Evolutionary conservation across 2,797 vertebrate genomes (phyloP).

Genomic region (Ispidina lecontei): DNA sequence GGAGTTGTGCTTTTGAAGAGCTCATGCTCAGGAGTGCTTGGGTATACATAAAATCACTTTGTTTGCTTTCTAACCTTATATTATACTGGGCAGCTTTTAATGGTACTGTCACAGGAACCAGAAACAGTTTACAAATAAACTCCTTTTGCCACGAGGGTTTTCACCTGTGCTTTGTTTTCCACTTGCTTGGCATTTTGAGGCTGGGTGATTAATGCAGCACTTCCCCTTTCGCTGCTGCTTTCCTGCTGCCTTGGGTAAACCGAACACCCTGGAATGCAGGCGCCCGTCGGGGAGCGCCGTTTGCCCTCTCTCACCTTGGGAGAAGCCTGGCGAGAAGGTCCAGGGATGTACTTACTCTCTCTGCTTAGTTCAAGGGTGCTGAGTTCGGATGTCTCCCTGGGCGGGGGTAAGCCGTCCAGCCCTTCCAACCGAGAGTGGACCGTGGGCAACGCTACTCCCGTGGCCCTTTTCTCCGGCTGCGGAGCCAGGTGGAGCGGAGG

Average conservation of each 20-base stretch:
- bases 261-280: neutral
- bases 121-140: neutral
- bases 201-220: rapidly evolving
- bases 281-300: rapidly evolving
- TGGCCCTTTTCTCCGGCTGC: neutral
- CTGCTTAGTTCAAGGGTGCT: rapidly evolving
- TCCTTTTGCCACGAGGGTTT: neutral
- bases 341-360: rapidly evolving
- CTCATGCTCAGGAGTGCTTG: no score
- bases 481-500: neutral
- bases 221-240: neutral
- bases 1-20: rapidly evolving
- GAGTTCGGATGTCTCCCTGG: neutral
- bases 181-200: neutral
- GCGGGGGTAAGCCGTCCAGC: neutral
- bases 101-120: neutral
- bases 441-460: neutral
- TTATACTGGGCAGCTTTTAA: neutral
- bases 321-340: neutral
- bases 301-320: neutral
- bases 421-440: neutral
- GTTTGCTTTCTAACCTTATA: neutral
- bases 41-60: neutral
- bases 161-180: neutral
- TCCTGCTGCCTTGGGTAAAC: rapidly evolving